These are phyloP conservation scores for Polietes domitor DNA, from an alignment of 2,888 invertebrate species.

Conservation along the genomic window DNA sequence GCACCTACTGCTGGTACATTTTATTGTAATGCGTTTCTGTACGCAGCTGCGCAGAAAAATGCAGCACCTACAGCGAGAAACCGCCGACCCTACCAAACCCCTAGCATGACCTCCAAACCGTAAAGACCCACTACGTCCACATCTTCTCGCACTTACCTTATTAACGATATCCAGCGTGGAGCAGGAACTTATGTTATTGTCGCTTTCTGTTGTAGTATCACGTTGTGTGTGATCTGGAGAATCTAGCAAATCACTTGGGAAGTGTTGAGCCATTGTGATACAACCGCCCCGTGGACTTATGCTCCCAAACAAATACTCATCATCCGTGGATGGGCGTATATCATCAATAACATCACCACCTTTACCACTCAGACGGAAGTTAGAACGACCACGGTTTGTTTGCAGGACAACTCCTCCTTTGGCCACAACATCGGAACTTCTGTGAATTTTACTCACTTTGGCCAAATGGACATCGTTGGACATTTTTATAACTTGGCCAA, in stretches of 20 bases:
- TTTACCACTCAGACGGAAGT: conserved; percentile 49
- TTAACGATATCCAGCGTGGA: conserved; percentile 80
- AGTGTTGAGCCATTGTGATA: conserved; percentile 38
- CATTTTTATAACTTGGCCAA: too few relatives aligned
- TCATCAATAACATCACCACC: conserved; percentile 64
- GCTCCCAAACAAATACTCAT: conserved; percentile 78
- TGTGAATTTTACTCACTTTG: conserved; percentile 75
- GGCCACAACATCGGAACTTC: conserved; percentile 60
- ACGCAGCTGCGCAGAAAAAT: conserved; percentile 62
- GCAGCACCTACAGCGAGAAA: conserved; percentile 40
- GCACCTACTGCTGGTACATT: conserved; percentile 50
- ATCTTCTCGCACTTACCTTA: conserved; percentile 73
- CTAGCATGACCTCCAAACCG: conserved; percentile 42
- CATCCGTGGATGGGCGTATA: conserved; percentile 69
- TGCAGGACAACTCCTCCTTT: conserved; percentile 68
- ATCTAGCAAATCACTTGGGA: conserved; percentile 69
- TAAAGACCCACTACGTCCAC: not conserved
- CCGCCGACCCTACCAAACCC: conserved; percentile 29
- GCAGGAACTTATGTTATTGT: conserved; percentile 80
- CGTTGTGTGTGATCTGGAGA: conserved; percentile 77
- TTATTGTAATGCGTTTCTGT: conserved; percentile 52
- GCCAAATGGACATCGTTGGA: conserved; percentile 78
- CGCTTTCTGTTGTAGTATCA: conserved; percentile 78
- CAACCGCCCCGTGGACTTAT: conserved; percentile 75
- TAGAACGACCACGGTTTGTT: conserved; percentile 49